Conservation (phyloP, 2,113 vertebrate genomes). For the Murina feae region DNA sequence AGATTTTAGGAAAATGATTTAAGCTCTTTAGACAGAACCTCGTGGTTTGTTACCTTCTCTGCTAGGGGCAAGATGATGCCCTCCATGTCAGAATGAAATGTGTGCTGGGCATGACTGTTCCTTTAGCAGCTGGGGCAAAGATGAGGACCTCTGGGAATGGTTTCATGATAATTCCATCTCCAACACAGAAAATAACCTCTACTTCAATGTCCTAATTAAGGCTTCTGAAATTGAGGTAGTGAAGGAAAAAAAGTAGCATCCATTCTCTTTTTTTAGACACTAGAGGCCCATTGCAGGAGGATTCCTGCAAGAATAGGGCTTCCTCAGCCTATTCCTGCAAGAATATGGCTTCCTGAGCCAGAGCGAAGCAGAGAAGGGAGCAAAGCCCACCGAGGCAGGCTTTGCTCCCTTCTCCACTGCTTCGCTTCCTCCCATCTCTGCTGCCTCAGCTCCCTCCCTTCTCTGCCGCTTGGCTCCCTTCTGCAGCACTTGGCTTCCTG, state of each 20-base stretch:
- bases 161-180: conserved; percentile 12
- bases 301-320: too few relatives aligned
- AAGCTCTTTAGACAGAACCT: not conserved
- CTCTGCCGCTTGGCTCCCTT: too few relatives aligned
- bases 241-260: not conserved
- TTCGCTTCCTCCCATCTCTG: too few relatives aligned
- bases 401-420: too few relatives aligned
- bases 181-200: conserved; percentile 36
- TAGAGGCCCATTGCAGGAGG: too few relatives aligned
- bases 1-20: not conserved
- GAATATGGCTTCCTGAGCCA: too few relatives aligned
- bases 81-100: not conserved
- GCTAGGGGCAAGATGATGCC: not conserved
- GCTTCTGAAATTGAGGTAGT: conserved; percentile 34
- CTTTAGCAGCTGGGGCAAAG: not conserved
- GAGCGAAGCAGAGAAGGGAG: too few relatives aligned
- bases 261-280: conserved; percentile 64
- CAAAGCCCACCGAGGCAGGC: too few relatives aligned
- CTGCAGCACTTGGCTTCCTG: too few relatives aligned
- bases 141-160: not conserved
- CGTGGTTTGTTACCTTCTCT: not conserved
- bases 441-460: too few relatives aligned
- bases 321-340: too few relatives aligned
- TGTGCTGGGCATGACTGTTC: not conserved
- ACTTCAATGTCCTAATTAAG: conserved; percentile 20